Evolutionary conservation across 2,113 vertebrate species (phyloP).

Genomic region (Mobula birostris): DNA sequence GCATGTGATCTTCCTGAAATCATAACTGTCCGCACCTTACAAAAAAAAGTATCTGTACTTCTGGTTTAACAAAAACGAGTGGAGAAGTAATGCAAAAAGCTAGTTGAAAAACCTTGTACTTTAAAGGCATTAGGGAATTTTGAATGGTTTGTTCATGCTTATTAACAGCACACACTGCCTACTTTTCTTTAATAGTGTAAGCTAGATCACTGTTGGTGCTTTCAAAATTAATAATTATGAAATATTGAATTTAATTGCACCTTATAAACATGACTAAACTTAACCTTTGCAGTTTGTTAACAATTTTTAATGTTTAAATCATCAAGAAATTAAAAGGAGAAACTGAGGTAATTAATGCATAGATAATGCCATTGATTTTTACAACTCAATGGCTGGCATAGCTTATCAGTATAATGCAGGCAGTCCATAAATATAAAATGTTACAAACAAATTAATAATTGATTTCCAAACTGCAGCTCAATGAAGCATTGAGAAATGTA

Average conservation of each 20-base stretch:
- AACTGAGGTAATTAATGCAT: conserved; percentile 26
- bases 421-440: conserved; percentile 35
- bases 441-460: conserved; percentile 37
- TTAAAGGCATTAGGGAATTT: conserved; percentile 5
- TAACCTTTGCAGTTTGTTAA: background rate
- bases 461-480: conserved; percentile 31
- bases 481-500: conserved; percentile 31
- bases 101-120: conserved; percentile 21
- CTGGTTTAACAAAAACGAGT: background rate
- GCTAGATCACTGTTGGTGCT: background rate
- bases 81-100: conserved; percentile 25
- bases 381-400: conserved; percentile 13
- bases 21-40: background rate
- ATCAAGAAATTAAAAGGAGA: conserved; percentile 34
- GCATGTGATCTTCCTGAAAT: conserved; percentile 24
- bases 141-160: conserved; percentile 19
- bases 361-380: conserved; percentile 26
- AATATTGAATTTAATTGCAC: conserved; percentile 20
- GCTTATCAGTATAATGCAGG: conserved; percentile 34
- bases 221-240: conserved; percentile 23
- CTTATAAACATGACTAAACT: conserved; percentile 22
- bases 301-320: conserved; percentile 12
- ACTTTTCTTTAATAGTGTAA: background rate
- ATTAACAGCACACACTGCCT: background rate
- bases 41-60: conserved; percentile 7